A percentile compares a stretch with the other conserved stretches of the same genome.
Evolutionary conservation across 2,797 vertebrate genomes (phyloP).

Genomic region (Picus viridis): DNA sequence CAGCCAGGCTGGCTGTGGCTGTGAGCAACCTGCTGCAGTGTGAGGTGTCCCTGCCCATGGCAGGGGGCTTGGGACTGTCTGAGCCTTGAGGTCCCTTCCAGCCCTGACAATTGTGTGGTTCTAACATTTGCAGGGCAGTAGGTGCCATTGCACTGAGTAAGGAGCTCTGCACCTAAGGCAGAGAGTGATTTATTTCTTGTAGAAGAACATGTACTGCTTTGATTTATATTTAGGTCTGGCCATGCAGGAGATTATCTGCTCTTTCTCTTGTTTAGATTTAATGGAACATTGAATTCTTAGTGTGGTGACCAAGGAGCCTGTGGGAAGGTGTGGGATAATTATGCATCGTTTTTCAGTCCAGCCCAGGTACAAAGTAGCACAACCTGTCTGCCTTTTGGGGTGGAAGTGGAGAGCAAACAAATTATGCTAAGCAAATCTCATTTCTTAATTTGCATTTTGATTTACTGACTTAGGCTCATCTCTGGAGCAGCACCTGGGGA

Average conservation of each 20-base stretch:
- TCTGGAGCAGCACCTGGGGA: neutral
- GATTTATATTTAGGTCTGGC: neutral
- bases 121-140: neutral
- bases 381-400: neutral
- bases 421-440: neutral
- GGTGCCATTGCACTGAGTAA: neutral
- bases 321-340: neutral
- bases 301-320: neutral
- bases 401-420: neutral
- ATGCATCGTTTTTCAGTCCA: neutral
- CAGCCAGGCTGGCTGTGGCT: too few species aligned
- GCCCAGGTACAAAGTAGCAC: neutral
- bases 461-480: neutral
- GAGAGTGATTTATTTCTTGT: constrained; percentile 13
- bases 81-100: too few species aligned
- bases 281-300: neutral
- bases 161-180: neutral
- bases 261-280: constrained; percentile 23
- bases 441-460: neutral
- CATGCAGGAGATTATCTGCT: neutral
- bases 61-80: too few species aligned
- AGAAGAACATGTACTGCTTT: neutral
- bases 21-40: too few species aligned
- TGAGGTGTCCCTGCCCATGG: too few species aligned
- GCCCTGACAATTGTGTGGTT: too few species aligned